Base-by-base conservation (phyloP, 2,113 vertebrate genomes). In the Saccopteryx leptura region DNA sequence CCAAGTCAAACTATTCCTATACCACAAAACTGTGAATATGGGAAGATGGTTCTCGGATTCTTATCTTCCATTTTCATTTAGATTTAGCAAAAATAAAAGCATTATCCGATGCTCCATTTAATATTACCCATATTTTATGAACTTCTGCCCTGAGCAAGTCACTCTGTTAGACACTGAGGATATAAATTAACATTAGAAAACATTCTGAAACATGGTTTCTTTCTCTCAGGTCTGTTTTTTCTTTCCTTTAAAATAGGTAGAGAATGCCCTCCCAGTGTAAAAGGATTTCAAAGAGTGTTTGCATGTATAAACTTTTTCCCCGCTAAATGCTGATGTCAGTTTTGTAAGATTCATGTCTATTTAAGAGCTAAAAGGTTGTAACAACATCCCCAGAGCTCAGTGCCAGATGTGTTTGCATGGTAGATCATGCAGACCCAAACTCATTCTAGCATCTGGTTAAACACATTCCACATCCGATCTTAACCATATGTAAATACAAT, bases 121-220 rank as follows among this genome's bases (percentile, higher is more conserved):
- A 66, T 91, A 83, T 12, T 33, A 33, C 1, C 4, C 4, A 50
- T 71, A 78, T 61, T 95, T 82, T 72, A 72, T 54, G n/a, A 90
- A 12, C 13, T 60, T 82, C 50, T 92, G 68, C 69, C 79, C 13
- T 46, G 66, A 82, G 21, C 54, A 86, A 54, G 5, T 50, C 39
- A 61, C 56, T 78, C 66, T 63, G 39, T 52, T 72, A 60, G 9
- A 19, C 14, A 63, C 19, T 71, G 46, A 60, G 21, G 39, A 31
- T 76, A n/a, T 92, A 88, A 78, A 91, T 93, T 88, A 76, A 74
- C 52, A 80, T 86, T 61, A 91, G 81, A 93, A 89, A 78, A 80
- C n/a, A 56, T 82, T 95, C 56, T 82, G 54, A 96, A 76, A 80
- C 18, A 60, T 58, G 5, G 2, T 39, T 82, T 86, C 31, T 88